phyloP scores from a whole-genome alignment of 2,888 invertebrate species.

The Tillus elongatus region DNA sequence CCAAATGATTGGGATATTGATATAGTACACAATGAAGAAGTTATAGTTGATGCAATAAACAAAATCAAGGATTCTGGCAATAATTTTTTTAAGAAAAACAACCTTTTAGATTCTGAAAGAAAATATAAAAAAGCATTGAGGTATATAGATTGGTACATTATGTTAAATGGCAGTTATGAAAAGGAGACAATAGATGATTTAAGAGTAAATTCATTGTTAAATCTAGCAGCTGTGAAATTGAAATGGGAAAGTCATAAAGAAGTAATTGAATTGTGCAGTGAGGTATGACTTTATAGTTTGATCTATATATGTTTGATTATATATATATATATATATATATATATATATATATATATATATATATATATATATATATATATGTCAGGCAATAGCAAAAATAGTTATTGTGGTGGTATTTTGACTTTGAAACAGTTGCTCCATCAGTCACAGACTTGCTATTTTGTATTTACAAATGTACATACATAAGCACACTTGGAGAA shows the following conservation, averaged over 20 bases:
- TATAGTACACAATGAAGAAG: constrained; percentile 15
- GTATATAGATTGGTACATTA: constrained; percentile 50
- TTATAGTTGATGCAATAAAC: constrained; percentile 45
- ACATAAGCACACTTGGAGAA: no score
- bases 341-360: constrained; percentile 6
- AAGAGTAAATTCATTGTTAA: constrained; percentile 51
- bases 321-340: constrained; percentile 9
- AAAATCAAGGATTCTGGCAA: constrained; percentile 68
- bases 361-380: constrained; percentile 7
- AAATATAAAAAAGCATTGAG: constrained; percentile 76
- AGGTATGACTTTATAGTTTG: constrained; percentile 42
- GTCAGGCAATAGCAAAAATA: not conserved
- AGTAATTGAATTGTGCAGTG: constrained; percentile 55
- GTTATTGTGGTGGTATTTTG: no score
- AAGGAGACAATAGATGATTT: constrained; percentile 34
- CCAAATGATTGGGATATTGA: constrained; percentile 60
- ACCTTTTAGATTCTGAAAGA: constrained; percentile 55
- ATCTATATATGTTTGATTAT: no score
- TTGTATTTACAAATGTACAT: no score
- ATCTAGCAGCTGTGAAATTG: constrained; percentile 65
- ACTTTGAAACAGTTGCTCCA: no score
- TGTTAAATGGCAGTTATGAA: constrained; percentile 29
- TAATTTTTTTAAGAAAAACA: constrained; percentile 50
- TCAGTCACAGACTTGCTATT: no score
- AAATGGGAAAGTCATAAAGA: constrained; percentile 54